Evolutionary conservation across 1,140 invertebrate genomes (phyloP), one percentile per base, ranked within the genome.

Genomic region (Coptotermes formosanus): DNA sequence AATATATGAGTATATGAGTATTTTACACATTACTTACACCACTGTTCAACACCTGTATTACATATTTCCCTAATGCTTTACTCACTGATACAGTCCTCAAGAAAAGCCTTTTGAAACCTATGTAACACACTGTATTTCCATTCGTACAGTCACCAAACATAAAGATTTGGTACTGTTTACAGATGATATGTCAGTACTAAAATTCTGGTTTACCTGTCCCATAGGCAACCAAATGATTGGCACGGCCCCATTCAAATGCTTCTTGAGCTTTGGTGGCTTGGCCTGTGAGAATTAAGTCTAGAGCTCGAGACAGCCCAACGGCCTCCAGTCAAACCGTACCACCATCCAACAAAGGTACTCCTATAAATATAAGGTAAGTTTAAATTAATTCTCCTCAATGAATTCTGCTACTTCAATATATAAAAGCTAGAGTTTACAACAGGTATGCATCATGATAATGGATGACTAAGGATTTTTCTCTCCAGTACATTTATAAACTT

Each of bases 231-330:
- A 97, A 89, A 89, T 95, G 93, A 90, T 95, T 96, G 1, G 94
- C 95, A 48, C 98, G 89, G 14, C 98, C 98, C 90, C 94, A 95
- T 83, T 95, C 91, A 32, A 95, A 91, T 2, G 97, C 97, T 90
- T 98, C 97, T 87, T 95, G 93, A 1, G 95, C 96, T 59, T 90
- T 92, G 9, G 98, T 92, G 30, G 93, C 89, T 83, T 96, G 92
- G 12, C 98, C 98, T 0, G 97, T 98, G 6, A 98, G 90, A 86
- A 98, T 95, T 59, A 98, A 89, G 90, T 99, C 97, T 87, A 98
- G 89, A 0, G 98, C 97, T 89, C 96, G 92, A 0, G 96, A 96
- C 82, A 97, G 91, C 2, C 97, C 97, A 87, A 97, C 91, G 0
- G 94, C 92, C 44, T 95, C 95, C 64, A 99, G 91, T 43, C 97